Conservation (phyloP, 35 echinoderm and acorn worm genomes). For the Ptychodera flava region DNA sequence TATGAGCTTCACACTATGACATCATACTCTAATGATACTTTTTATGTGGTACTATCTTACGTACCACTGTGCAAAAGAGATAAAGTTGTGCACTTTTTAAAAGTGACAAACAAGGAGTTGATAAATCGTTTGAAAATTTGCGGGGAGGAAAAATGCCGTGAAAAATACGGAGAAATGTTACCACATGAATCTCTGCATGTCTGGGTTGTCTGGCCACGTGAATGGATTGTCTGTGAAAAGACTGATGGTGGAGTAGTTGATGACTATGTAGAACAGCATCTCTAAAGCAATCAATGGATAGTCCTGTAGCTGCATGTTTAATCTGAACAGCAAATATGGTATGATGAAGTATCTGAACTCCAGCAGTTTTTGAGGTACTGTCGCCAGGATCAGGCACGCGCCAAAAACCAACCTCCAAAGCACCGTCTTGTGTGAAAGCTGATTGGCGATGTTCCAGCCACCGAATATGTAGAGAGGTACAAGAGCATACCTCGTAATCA, state of each 20-base stretch:
- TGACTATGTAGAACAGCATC: conserved; percentile 51
- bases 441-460: conserved; percentile 76
- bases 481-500: conserved; percentile 42
- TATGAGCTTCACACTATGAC: too few relatives aligned
- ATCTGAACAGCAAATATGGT: conserved; percentile 75
- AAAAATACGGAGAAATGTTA: too few relatives aligned
- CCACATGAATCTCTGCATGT: conserved; percentile 89
- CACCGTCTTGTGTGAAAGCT: conserved; percentile 19
- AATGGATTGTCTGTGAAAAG: conserved; percentile 79
- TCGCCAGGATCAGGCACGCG: conserved; percentile 49
- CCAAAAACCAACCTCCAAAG: conserved; percentile 72
- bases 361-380: conserved; percentile 80
- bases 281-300: conserved; percentile 28
- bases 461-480: conserved; percentile 71
- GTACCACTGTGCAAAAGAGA: too few relatives aligned
- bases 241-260: conserved; percentile 63
- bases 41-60: too few relatives aligned
- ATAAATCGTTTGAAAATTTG: too few relatives aligned
- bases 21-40: too few relatives aligned
- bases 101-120: too few relatives aligned
- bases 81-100: too few relatives aligned
- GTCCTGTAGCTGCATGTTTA: conserved; percentile 20
- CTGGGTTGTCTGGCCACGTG: conserved; percentile 50
- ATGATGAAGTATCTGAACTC: conserved; percentile 96
- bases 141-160: too few relatives aligned